Percentiles rank a stretch among this genome's conserved stretches.
phyloP scores from a whole-genome alignment of 2,797 vertebrate species.

The Gymnodraco acuticeps region DNA sequence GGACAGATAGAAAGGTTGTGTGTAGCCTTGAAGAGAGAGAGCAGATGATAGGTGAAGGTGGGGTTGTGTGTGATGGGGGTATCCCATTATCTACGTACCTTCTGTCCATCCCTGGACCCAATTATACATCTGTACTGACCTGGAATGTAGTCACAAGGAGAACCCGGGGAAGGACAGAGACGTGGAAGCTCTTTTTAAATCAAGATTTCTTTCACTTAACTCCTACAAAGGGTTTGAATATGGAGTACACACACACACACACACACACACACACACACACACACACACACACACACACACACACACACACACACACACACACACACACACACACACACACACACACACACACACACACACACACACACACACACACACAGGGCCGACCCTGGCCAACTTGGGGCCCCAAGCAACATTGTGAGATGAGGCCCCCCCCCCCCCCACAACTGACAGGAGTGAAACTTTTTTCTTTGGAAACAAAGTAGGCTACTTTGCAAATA shows the following conservation, averaged over 20 bases:
- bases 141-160: conserved; percentile 47
- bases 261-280: too few relatives aligned
- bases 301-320: not conserved
- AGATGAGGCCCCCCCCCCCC: too few relatives aligned
- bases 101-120: conserved; percentile 62
- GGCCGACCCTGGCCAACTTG: too few relatives aligned
- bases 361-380: too few relatives aligned
- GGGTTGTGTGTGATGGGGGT: conserved; percentile 21
- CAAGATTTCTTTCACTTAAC: conserved; percentile 20
- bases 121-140: conserved; percentile 71
- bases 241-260: not conserved
- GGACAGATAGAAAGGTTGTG: conserved; percentile 16
- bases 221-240: not conserved
- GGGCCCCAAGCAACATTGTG: too few relatives aligned
- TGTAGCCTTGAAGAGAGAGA: conserved; percentile 49
- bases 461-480: too few relatives aligned
- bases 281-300: too few relatives aligned
- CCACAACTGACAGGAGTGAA: too few relatives aligned
- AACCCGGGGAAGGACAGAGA: conserved; percentile 50
- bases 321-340: too few relatives aligned
- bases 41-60: conserved; percentile 55
- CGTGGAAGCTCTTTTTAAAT: conserved; percentile 56
- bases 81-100: conserved; percentile 44
- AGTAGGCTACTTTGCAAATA: too few relatives aligned
- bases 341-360: too few relatives aligned